phyloP scores from a whole-genome alignment of 1,140 invertebrate species.

The Drosophila pseudoananassae region DNA sequence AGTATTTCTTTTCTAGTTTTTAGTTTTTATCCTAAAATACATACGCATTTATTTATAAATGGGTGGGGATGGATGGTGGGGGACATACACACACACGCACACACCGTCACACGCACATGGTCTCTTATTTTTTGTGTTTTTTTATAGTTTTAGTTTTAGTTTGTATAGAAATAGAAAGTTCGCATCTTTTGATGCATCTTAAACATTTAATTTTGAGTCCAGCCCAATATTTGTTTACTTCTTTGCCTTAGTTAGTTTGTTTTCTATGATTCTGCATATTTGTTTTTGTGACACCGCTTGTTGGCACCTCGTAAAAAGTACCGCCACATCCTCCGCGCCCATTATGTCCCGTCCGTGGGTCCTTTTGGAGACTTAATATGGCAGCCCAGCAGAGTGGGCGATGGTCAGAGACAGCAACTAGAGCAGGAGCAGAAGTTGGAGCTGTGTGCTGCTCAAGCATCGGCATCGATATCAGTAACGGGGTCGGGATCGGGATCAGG shows the following conservation, averaged over 20 bases:
- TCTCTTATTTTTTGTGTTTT: not conserved
- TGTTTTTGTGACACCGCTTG: constrained; percentile 51
- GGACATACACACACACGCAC: constrained; percentile 42
- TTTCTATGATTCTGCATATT: constrained; percentile 49
- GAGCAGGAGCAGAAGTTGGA: not conserved
- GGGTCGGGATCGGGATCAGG: constrained; percentile 42
- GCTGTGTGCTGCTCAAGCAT: not conserved
- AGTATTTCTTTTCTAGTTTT: constrained; percentile 14
- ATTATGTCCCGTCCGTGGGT: constrained; percentile 9
- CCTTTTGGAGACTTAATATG: constrained; percentile 36
- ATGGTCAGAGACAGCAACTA: not conserved
- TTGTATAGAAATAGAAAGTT: constrained; percentile 54
- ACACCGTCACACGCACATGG: constrained; percentile 47
- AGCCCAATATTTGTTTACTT: constrained; percentile 76
- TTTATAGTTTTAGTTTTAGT: constrained; percentile 15
- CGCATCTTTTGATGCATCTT: constrained; percentile 66
- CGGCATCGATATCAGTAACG: not conserved
- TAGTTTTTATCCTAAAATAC: constrained; percentile 36
- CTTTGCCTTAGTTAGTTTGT: constrained; percentile 34
- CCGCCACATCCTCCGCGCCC: not conserved
- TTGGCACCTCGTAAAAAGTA: not conserved
- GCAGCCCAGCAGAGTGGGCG: not conserved
- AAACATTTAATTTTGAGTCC: constrained; percentile 81
- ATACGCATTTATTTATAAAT: constrained; percentile 29
- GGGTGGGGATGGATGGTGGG: constrained; percentile 2